Evolutionary conservation across 2,797 vertebrate genomes (phyloP).

Genomic region (Molossus alvarezi): DNA sequence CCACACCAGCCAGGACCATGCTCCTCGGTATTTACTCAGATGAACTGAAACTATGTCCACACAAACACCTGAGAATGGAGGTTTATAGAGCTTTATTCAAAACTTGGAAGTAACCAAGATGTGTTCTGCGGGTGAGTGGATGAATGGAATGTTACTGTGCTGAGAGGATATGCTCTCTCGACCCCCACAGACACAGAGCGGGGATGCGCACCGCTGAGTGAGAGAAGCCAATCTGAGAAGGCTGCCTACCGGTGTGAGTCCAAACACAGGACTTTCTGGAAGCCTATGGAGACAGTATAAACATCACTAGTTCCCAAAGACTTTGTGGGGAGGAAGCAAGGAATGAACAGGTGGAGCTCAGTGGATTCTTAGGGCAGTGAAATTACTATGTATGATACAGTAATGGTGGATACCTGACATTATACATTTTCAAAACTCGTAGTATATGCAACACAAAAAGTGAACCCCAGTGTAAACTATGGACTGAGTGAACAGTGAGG

Average conservation of each 20-base stretch:
- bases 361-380: neutral
- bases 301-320: neutral
- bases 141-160: neutral
- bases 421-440: neutral
- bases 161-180: neutral
- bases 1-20: neutral
- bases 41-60: neutral
- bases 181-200: neutral
- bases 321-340: neutral
- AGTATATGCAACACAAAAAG: neutral
- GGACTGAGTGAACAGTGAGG: neutral
- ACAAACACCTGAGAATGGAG: neutral
- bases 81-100: neutral
- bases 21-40: neutral
- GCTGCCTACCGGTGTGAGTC: neutral
- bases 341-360: neutral
- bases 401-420: neutral
- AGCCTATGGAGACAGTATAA: neutral
- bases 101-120: neutral
- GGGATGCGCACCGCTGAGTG: neutral
- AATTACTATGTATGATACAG: neutral
- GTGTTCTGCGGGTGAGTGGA: neutral
- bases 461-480: neutral
- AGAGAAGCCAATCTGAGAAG: constrained; percentile 14
- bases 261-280: neutral